Conservation (phyloP, 1,140 invertebrate genomes). For the Cherax quadricarinatus region DNA sequence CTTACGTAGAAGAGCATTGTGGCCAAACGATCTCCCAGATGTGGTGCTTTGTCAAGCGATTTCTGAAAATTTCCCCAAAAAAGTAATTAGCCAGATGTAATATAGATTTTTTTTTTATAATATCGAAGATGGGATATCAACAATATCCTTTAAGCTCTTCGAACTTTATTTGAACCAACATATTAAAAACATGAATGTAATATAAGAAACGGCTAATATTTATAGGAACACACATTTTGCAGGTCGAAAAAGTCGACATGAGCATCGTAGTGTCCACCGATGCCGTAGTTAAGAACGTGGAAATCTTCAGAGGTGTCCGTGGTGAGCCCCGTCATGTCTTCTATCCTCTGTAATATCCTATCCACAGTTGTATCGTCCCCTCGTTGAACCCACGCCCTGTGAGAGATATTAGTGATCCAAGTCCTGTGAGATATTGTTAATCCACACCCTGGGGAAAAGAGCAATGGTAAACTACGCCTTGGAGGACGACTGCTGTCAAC, state of each 20-base stretch:
- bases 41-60: conserved; percentile 49
- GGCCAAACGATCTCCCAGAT: conserved; percentile 55
- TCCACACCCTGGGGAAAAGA: not conserved
- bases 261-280: conserved; percentile 74
- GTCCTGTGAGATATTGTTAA: not conserved
- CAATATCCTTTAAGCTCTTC: too few relatives aligned
- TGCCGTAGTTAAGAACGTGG: conserved; percentile 74
- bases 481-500: not conserved
- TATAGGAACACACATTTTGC: not conserved
- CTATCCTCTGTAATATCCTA: conserved; percentile 45
- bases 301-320: conserved; percentile 67
- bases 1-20: conserved; percentile 68
- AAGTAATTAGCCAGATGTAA: too few relatives aligned
- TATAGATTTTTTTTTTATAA: too few relatives aligned
- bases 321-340: conserved; percentile 70
- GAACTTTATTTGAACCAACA: too few relatives aligned
- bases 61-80: conserved; percentile 35
- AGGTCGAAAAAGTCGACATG: conserved; percentile 74
- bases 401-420: not conserved
- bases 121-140: too few relatives aligned
- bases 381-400: conserved; percentile 65
- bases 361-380: conserved; percentile 55
- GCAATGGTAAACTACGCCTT: not conserved
- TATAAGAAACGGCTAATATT: too few relatives aligned
- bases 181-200: too few relatives aligned